Evolutionary conservation across 2,888 invertebrate genomes (phyloP).

Genomic region (Kryphioiulus occultus): DNA sequence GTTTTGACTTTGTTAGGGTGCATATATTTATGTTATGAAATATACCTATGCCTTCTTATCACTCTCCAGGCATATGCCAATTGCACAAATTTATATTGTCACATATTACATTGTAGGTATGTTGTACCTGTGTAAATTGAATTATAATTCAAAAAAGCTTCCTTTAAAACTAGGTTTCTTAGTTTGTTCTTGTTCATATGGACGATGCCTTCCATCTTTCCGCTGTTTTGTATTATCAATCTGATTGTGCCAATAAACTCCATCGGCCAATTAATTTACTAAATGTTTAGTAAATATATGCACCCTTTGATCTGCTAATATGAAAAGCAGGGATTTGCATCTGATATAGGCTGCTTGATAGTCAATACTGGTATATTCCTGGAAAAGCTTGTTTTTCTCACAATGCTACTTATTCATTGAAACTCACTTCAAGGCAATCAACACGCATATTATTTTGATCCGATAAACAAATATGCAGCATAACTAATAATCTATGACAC

Average conservation of each 20-base stretch:
- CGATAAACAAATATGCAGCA: not conserved
- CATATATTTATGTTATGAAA: not conserved
- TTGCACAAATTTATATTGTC: not conserved
- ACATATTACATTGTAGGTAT: not conserved
- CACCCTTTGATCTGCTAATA: not conserved
- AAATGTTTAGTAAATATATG: not conserved
- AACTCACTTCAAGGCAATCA: no score
- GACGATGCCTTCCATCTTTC: not conserved
- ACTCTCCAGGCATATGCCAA: not conserved
- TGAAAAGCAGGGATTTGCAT: not conserved
- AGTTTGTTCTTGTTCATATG: not conserved
- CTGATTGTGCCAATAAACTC: not conserved
- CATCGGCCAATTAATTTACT: not conserved
- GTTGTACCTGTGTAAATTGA: not conserved
- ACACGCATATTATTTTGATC: no score
- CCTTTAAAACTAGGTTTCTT: not conserved
- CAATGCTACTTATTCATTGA: not conserved
- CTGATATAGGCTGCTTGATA: not conserved
- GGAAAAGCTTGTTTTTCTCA: not conserved
- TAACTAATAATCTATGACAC: not conserved
- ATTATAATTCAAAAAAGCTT: not conserved
- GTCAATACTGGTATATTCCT: not conserved
- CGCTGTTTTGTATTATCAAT: not conserved
- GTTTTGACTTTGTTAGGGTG: not conserved
- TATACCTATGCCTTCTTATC: not conserved